Evolutionary conservation across 1,140 invertebrate genomes (phyloP), one percentile per base, ranked within the genome.

Genomic region (Aphis gossypii): DNA sequence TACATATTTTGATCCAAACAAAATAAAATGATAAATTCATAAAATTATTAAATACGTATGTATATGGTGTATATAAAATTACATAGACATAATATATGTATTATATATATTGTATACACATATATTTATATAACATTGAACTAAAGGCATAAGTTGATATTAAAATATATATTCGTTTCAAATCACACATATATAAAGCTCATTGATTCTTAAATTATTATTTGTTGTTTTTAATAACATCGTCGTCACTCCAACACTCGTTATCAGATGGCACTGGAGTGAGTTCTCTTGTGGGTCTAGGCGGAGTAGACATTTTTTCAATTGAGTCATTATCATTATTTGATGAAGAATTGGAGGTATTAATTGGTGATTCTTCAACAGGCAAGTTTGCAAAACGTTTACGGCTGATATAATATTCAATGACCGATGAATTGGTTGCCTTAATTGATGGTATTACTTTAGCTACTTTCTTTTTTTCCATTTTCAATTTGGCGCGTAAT

Each of bases 191-290:
- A 46, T 88, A 88, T n/a, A 76, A 76, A 76, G 30, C 14, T 48
- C 6, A 88, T 48, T 48, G 4, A 48, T 51, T n/a, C 25, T 88
- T n/a, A 5, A 88, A 48, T 91, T 54, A 21, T 44, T 91, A n/a
- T 25, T 35, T 76, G 60, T n/a, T 76, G 30, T 35, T 83, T 84
- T 84, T 44, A 84, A 38, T n/a, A 0, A 20, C 18, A 38, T 83
- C 35, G 0, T 86, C 82, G 41, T 92, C 46, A 30, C 54, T 54
- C 92, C 92, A 93, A 54, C 25, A 51, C 20, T 93, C 92, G 30
- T 30, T 83, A 38, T 93, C 92, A 20, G 82, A 93, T 21, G 92
- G 92, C 9, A 93, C 76, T 25, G 92, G 92, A 38, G 92, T 93
- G 7, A 84, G 3, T n/a, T 93, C 76, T 93, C 82, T 93, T 23